Conservation (phyloP, 2,113 vertebrate genomes). For the Numida meleagris region DNA sequence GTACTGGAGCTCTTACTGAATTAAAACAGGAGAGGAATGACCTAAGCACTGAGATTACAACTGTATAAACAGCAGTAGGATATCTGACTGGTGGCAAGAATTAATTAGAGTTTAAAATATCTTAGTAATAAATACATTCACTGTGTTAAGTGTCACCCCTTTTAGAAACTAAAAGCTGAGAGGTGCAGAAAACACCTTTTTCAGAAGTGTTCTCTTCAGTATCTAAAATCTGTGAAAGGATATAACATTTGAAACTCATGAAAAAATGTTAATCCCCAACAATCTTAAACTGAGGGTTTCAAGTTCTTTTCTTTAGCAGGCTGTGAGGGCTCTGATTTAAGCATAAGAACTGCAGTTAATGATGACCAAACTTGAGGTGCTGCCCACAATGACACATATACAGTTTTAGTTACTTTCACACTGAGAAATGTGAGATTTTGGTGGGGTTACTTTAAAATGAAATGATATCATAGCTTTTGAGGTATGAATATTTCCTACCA, state of each 20-base stretch:
- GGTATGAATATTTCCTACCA: conserved; percentile 16
- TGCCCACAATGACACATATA: neutral
- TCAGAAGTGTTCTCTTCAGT: neutral
- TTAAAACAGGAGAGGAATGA: neutral
- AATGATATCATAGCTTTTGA: conserved; percentile 14
- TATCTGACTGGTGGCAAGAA: neutral
- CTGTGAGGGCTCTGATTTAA: neutral
- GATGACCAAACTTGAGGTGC: neutral
- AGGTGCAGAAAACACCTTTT: neutral
- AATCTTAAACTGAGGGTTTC: neutral
- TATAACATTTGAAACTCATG: neutral
- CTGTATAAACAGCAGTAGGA: neutral
- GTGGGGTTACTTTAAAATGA: conserved; percentile 11
- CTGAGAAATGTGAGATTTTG: conserved; percentile 22
- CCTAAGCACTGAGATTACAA: neutral
- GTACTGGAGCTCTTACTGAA: neutral
- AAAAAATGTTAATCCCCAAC: neutral
- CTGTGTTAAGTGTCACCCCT: neutral
- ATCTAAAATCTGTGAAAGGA: neutral
- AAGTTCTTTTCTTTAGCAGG: neutral
- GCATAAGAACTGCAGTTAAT: neutral
- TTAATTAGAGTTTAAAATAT: neutral
- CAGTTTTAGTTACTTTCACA: neutral
- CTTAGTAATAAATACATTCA: neutral
- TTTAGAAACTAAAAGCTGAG: neutral